These are phyloP conservation scores for Elymnias hypermnestra DNA, from an alignment of 1,140 invertebrate genomes.

Conservation along the genomic window DNA sequence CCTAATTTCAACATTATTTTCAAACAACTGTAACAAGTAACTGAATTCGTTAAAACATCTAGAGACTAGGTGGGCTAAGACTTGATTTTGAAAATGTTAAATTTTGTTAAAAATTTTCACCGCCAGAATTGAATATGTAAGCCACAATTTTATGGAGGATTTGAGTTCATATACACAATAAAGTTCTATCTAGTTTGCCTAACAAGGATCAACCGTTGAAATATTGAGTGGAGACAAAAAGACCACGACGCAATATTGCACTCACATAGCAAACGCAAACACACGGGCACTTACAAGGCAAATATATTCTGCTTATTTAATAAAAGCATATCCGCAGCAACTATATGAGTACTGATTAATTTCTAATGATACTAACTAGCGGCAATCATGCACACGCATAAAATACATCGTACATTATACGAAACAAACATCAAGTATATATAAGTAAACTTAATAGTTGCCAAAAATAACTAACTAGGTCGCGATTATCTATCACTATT, in stretches of 20 bases:
- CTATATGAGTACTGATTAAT: conserved; percentile 23
- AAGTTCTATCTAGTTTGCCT: too few species aligned
- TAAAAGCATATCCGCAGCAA: conserved; percentile 17
- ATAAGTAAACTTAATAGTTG: conserved; percentile 60
- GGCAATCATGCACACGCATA: conserved; percentile 32
- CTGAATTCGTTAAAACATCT: conserved; percentile 58
- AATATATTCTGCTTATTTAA: background rate
- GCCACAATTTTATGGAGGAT: background rate
- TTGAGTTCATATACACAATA: background rate
- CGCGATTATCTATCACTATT: conserved; percentile 57
- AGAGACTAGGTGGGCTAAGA: conserved; percentile 72
- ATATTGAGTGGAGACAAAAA: background rate
- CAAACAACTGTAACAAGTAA: conserved; percentile 53
- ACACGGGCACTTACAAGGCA: conserved; percentile 18
- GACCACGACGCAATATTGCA: conserved; percentile 20
- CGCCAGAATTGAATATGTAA: background rate
- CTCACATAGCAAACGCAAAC: conserved; percentile 19
- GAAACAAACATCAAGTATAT: conserved; percentile 35
- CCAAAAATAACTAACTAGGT: conserved; percentile 61
- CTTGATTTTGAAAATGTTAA: conserved; percentile 52
- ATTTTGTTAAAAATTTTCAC: background rate
- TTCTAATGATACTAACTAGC: conserved; percentile 38
- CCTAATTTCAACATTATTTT: conserved; percentile 56
- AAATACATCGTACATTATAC: conserved; percentile 32
- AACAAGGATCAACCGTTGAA: too few species aligned